phyloP scores from a whole-genome alignment of 2,797 vertebrate species.

The Darevskia mixta region DNA sequence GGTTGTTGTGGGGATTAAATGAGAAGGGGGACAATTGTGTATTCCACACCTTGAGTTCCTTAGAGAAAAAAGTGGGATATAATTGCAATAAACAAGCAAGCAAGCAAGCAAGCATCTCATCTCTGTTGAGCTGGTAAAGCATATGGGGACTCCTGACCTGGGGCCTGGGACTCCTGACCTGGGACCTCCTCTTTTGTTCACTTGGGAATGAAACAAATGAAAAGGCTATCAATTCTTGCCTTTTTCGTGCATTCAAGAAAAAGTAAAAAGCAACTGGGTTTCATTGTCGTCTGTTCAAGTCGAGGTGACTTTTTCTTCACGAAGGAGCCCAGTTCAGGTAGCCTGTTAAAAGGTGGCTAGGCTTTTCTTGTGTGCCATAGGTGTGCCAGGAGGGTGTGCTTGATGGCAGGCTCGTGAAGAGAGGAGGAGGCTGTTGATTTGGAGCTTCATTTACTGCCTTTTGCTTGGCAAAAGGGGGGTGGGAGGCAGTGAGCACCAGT shows the following conservation, averaged over 20 bases:
- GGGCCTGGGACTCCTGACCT: neutral
- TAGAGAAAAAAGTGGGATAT: no score
- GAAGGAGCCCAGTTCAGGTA: neutral
- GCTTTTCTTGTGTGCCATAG: no score
- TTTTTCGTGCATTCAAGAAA: no score
- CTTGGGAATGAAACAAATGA: neutral
- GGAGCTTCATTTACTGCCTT: neutral
- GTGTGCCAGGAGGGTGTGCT: neutral
- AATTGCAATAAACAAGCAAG: no score
- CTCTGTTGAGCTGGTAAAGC: neutral
- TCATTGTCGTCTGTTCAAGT: neutral
- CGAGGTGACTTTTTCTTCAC: neutral
- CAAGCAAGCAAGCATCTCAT: no score
- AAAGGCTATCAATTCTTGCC: neutral
- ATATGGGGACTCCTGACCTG: neutral
- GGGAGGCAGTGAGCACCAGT: neutral
- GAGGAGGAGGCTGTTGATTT: no score
- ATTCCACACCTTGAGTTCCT: no score
- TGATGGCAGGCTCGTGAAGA: neutral
- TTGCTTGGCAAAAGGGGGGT: neutral
- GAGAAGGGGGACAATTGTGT: no score
- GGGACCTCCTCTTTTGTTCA: neutral
- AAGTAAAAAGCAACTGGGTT: neutral
- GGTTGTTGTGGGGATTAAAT: no score
- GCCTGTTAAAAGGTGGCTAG: neutral